Percentiles rank a stretch among this genome's conserved stretches.
Evolutionary conservation across 2,888 invertebrate genomes (phyloP).

Genomic region (Dinocampus coccinellae): DNA sequence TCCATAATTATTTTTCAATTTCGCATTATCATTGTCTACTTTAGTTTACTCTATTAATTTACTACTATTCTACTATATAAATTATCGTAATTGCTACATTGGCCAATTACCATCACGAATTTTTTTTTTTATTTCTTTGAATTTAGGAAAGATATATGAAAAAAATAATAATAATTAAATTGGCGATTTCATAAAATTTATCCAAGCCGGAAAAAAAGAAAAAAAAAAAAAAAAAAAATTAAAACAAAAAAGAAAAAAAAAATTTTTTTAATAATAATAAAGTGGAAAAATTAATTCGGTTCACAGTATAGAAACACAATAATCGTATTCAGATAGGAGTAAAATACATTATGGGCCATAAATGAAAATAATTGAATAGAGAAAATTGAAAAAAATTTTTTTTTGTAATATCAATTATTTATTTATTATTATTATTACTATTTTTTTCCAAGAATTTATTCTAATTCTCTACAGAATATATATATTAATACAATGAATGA

Average conservation of each 20-base stretch:
- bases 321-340: not conserved
- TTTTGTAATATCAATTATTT: not conserved
- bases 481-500: too few species aligned
- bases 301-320: not conserved
- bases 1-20: conserved; percentile 58
- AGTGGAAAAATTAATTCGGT: conserved; percentile 7
- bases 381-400: too few species aligned
- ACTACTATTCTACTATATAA: conserved; percentile 59
- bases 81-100: conserved; percentile 44
- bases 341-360: not conserved
- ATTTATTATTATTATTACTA: not conserved
- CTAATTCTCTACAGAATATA: conserved; percentile 4
- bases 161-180: conserved; percentile 10
- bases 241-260: too few species aligned
- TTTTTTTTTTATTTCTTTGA: conserved; percentile 2
- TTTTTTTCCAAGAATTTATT: not conserved
- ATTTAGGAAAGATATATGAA: not conserved
- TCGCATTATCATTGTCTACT: conserved; percentile 51
- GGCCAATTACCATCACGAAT: conserved; percentile 9
- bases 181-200: conserved; percentile 6
- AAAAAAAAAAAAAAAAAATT: too few species aligned
- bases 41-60: conserved; percentile 63
- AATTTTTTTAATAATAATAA: too few species aligned
- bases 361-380: not conserved
- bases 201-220: not conserved